phyloP scores from a whole-genome alignment of 2,888 invertebrate genomes.

The Ceraclea dissimilis region DNA sequence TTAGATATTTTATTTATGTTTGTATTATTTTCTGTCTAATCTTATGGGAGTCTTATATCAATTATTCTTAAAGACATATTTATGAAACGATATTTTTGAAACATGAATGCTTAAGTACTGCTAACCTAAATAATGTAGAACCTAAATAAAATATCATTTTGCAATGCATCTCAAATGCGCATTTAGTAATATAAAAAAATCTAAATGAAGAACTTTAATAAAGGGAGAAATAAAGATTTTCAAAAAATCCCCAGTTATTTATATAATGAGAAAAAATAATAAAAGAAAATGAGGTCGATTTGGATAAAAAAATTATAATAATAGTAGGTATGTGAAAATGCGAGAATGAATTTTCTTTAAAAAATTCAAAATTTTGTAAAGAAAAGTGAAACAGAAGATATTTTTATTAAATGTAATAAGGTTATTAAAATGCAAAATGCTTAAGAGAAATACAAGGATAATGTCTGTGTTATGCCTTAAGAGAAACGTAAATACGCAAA shows the following conservation, averaged over 20 bases:
- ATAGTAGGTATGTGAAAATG: neutral
- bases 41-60: no score
- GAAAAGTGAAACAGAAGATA: neutral
- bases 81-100: no score
- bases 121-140: no score
- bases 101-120: no score
- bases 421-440: conserved; percentile 1
- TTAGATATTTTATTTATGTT: no score
- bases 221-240: neutral
- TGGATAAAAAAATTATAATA: neutral
- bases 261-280: neutral
- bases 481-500: no score
- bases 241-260: neutral
- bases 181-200: neutral
- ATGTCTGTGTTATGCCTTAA: neutral
- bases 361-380: neutral
- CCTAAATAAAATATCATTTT: no score
- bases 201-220: neutral
- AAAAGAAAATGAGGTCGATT: neutral
- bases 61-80: no score
- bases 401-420: neutral
- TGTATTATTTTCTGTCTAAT: no score
- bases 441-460: neutral
- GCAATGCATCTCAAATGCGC: no score
- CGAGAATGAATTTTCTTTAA: neutral